A percentile compares a stretch with the other conserved stretches of the same genome.
phyloP scores from a whole-genome alignment of 2,113 vertebrate genomes.

The Danio rerio region DNA sequence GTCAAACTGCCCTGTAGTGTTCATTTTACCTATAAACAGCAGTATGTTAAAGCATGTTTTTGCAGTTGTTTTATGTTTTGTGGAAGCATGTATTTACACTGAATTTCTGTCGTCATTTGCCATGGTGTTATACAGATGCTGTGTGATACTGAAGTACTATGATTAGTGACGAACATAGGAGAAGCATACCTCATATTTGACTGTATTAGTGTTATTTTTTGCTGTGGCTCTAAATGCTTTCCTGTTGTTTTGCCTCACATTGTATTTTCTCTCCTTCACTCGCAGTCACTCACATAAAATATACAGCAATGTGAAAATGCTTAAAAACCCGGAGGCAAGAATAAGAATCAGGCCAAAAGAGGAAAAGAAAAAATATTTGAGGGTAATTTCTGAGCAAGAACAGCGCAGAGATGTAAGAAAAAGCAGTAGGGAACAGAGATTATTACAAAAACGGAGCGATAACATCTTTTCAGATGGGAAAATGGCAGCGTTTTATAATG shows the following conservation, averaged over 20 bases:
- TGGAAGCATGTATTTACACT: too few relatives aligned
- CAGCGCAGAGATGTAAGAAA: neutral
- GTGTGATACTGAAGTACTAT: neutral
- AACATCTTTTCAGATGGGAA: neutral
- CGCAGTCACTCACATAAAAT: conserved; percentile 10
- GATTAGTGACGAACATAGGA: neutral
- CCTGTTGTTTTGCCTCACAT: neutral
- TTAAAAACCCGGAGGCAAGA: neutral
- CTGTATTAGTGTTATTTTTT: neutral
- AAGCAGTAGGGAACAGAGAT: neutral
- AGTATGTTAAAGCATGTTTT: too few relatives aligned
- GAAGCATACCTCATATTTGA: neutral
- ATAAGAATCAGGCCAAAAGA: neutral
- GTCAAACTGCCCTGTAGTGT: too few relatives aligned
- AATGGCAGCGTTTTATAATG: neutral
- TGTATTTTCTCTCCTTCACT: neutral
- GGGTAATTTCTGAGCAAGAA: conserved; percentile 2
- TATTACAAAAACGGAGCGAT: neutral
- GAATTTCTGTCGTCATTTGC: too few relatives aligned
- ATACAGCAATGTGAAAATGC: neutral
- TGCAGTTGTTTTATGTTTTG: too few relatives aligned
- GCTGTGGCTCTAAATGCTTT: conserved; percentile 16
- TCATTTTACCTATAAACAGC: too few relatives aligned
- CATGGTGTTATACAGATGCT: neutral
- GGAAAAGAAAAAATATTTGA: neutral